A percentile compares a stretch with the other conserved stretches of the same genome.
phyloP scores from a whole-genome alignment of 2,888 invertebrate species.

The Hanleya hanleyi region DNA sequence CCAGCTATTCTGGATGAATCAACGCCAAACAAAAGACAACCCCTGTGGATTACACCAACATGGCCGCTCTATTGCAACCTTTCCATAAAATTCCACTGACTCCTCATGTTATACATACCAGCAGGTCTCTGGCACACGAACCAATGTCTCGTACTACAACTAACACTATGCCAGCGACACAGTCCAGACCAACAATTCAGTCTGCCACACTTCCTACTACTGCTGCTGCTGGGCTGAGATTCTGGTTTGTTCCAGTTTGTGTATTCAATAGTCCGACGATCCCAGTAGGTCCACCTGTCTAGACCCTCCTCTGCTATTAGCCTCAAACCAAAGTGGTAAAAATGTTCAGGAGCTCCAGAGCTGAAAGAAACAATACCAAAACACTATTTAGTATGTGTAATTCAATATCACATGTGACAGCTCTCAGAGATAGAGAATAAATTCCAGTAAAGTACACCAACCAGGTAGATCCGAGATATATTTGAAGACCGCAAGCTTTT shows the following conservation, averaged over 20 bases:
- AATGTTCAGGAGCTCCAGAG: not conserved
- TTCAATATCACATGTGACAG: too few relatives aligned
- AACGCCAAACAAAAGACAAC: too few relatives aligned
- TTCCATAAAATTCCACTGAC: too few relatives aligned
- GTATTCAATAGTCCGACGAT: not conserved
- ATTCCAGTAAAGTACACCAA: too few relatives aligned
- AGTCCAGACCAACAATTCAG: not conserved
- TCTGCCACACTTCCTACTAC: not conserved
- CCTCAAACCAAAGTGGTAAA: constrained; percentile 5
- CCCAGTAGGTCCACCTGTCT: not conserved
- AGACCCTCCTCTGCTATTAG: not conserved
- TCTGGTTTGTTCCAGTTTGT: not conserved
- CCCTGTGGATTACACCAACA: too few relatives aligned
- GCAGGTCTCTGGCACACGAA: not conserved
- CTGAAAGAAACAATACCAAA: not conserved
- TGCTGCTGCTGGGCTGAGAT: not conserved
- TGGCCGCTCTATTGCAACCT: too few relatives aligned
- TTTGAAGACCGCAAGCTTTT: too few relatives aligned
- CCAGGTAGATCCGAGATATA: too few relatives aligned
- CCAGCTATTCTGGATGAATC: too few relatives aligned
- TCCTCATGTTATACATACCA: too few relatives aligned
- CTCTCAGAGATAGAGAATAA: too few relatives aligned
- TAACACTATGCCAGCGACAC: not conserved
- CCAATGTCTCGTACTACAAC: not conserved
- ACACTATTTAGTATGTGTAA: too few relatives aligned